Base-by-base conservation (phyloP, 2,888 invertebrate species). In the Melanostoma mellinum region DNA sequence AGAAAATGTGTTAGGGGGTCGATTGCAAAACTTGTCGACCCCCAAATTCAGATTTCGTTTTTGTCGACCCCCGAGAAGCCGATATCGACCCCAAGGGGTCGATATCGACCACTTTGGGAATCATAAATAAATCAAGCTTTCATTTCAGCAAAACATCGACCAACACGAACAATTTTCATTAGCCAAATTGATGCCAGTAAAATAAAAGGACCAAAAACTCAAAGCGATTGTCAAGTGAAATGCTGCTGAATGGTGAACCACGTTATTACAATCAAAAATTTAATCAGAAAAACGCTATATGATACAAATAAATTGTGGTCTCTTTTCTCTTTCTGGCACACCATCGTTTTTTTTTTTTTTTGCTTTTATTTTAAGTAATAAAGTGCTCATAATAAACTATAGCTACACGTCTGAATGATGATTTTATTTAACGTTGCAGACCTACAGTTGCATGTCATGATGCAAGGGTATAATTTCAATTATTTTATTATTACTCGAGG, bases 131-230 rank as follows among this genome's bases (percentile, higher is more conserved):
- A 1, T 20, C 20, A 20, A 20, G 20, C 20, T 20, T 20, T 20
- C 20, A 20, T 20, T 20, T 20, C 20, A 20, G 20, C 20, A 20
- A 20, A 20, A 20, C 20, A 20, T 20, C 20, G 20, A 20, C 20
- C 38, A 40, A 20, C 81, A 81, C 81, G 76, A 76, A 81, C 48
- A 81, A 68, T 61, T 35, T 81, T 76, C 72, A 81, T 81, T 81
- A 76, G 76, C 55, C 81, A 50, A 68, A 75, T 56, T 61, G 61
- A 74, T 50, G 20, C 48, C 50, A 50, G 63, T 50, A 3, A 33
- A 50, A 8, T 30, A 33, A 35, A 42, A 40, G 50, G 48, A 20
- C 10, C 65, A 33, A 36, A 60, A 58, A 75, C 75, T 71, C 50
- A 72, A 72, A 76, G 40, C 81, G 67, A 81, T 76, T 68, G 72